Conservation (phyloP, 2,888 invertebrate genomes). For the Phengaris alcon region DNA sequence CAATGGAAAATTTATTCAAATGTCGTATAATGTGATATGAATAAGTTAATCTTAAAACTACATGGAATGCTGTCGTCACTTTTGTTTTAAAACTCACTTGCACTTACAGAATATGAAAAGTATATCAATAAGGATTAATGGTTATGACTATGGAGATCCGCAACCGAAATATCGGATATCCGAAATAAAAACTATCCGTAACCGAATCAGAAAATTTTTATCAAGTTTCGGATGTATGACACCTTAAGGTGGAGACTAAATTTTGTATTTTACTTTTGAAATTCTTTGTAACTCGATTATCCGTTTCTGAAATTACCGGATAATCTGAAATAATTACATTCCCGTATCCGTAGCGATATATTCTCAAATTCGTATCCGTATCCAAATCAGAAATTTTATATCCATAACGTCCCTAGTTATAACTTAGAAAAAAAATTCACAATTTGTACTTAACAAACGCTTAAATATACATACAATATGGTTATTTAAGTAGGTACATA, state of each 20-base stretch:
- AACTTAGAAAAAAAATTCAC: background rate
- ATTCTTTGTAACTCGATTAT: too few species aligned
- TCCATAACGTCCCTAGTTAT: too few species aligned
- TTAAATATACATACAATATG: conserved; percentile 3
- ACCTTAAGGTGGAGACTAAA: too few species aligned
- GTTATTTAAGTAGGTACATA: background rate
- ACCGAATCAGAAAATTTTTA: too few species aligned
- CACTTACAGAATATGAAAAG: conserved; percentile 1
- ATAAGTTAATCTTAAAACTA: conserved; percentile 60
- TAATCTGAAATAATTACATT: too few species aligned
- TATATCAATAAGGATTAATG: background rate
- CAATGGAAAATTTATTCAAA: conserved; percentile 38
- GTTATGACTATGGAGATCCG: background rate
- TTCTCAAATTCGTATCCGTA: too few species aligned
- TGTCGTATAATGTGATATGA: conserved; percentile 47
- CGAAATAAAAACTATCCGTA: too few species aligned
- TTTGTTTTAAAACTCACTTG: conserved; percentile 37
- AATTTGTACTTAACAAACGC: background rate
- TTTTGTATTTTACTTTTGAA: too few species aligned
- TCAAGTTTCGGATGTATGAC: too few species aligned
- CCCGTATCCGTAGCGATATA: too few species aligned
- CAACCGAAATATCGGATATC: background rate
- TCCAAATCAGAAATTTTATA: too few species aligned
- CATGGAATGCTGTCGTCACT: conserved; percentile 53
- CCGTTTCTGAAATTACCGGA: too few species aligned